A percentile compares a stretch with the other conserved stretches of the same genome.
Evolutionary conservation across 2,797 vertebrate genomes (phyloP).

Genomic region (Podarcis lilfordi): DNA sequence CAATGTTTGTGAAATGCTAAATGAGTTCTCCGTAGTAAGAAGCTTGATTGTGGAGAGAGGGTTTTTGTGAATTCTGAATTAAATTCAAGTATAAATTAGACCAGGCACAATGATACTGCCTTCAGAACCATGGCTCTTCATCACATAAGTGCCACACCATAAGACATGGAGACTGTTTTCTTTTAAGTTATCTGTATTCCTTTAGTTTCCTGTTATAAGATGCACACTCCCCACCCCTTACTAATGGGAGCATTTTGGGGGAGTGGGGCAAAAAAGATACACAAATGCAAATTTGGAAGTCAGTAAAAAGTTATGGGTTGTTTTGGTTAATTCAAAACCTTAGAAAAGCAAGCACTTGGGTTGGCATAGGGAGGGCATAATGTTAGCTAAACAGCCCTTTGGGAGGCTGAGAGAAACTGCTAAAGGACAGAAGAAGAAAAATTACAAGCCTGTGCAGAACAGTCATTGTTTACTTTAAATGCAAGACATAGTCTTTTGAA

Average conservation of each 20-base stretch:
- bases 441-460: conserved; percentile 71
- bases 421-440: conserved; percentile 67
- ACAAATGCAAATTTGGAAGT: conserved; percentile 43
- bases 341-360: conserved; percentile 54
- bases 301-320: conserved; percentile 53
- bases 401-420: conserved; percentile 62
- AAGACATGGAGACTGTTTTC: conserved; percentile 15
- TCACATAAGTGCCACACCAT: conserved; percentile 24
- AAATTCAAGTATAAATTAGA: conserved; percentile 57
- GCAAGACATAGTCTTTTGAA: conserved; percentile 81
- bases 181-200: conserved; percentile 32
- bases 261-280: conserved; percentile 12
- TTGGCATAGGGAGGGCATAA: conserved; percentile 40
- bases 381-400: conserved; percentile 48
- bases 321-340: conserved; percentile 57
- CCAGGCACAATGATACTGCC: conserved; percentile 31
- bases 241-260: not conserved
- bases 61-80: conserved; percentile 17
- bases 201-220: conserved; percentile 58
- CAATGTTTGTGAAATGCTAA: conserved; percentile 67
- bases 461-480: conserved; percentile 77
- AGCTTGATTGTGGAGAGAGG: conserved; percentile 13
- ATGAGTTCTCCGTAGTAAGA: conserved; percentile 59
- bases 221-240: not conserved
- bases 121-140: conserved; percentile 19